Base-by-base conservation (phyloP, 1,140 invertebrate genomes). In the Drosophila oshimai region DNA sequence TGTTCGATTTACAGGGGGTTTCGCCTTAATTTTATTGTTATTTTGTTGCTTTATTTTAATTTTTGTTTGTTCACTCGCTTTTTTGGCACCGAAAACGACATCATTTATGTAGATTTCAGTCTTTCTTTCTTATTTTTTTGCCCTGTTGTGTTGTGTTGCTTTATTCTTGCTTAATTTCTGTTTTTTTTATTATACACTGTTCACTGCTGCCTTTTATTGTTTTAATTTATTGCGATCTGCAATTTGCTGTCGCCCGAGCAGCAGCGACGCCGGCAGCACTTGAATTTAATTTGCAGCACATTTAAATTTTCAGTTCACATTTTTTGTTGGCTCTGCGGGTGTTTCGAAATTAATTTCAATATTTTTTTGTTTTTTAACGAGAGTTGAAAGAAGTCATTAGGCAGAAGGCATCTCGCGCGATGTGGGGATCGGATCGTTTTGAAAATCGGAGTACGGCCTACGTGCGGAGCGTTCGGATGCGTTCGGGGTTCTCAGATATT, bases 221-320 rank as follows among this genome's bases (percentile, higher is more conserved):
- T 86, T 79, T 79, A 86, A 86, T 86, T 86, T 86, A 86, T 86
- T 86, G 80, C 80, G 80, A 78, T 86, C 80, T 86, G 80, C 81
- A 86, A 76, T 80, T 86, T 53, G 76, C 53, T 74, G 75, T 78
- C 50, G 79, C 69, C 55, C 65, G 71, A 86, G 74, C 71, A 86
- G 74, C 71, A 61, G 75, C 58, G 54, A 53, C 37, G 58, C 55
- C 58, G 58, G 24, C 75, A 80, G 81, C 80, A 80, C 81, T 80
- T 86, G 80, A 86, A 81, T 80, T 86, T 80, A 76, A 86, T 87
- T 84, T 79, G 79, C 64, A 79, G 49, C 65, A 83, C 80, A 83
- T 84, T 79, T 62, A 84, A 84, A 84, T 84, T 67, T 74, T 74
- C 81, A 75, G 78, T 76, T 86, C 57, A 86, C 81, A 84, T 84